Conservation (phyloP, 2,797 vertebrate genomes). For the Nyctibius grandis region DNA sequence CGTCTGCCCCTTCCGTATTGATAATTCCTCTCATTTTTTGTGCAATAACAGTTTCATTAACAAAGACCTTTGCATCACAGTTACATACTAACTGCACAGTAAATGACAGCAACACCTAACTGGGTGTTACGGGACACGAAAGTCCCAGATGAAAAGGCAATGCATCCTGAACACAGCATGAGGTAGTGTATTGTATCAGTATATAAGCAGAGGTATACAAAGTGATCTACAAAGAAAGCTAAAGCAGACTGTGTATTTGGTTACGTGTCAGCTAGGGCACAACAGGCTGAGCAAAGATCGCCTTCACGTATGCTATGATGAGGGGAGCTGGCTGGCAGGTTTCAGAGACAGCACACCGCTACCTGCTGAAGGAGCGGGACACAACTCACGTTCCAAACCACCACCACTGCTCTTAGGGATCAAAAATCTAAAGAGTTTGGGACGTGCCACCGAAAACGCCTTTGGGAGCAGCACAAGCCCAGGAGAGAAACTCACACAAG, state of each 20-base stretch:
- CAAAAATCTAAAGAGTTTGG: slow-evolving; percentile 54
- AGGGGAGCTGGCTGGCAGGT: neutral
- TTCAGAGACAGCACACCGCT: neutral
- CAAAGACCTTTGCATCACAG: neutral
- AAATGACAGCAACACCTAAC: neutral
- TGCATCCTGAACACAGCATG: neutral
- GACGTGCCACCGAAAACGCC: neutral
- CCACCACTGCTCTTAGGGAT: slow-evolving; percentile 59
- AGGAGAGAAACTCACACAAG: rapidly evolving
- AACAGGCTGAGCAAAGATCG: too few relatives aligned
- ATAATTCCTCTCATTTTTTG: neutral
- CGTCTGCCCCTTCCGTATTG: neutral
- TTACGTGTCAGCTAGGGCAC: rapidly evolving
- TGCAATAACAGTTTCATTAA: neutral
- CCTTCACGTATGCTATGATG: rapidly evolving
- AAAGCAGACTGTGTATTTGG: rapidly evolving
- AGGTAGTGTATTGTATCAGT: rapidly evolving
- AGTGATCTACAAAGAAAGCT: too few relatives aligned
- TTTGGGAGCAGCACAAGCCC: slow-evolving; percentile 23
- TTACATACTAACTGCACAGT: rapidly evolving
- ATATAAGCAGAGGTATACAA: neutral
- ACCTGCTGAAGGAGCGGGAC: slow-evolving; percentile 5
- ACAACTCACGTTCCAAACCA: slow-evolving; percentile 7
- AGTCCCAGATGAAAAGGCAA: neutral
- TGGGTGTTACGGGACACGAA: neutral